Evolutionary conservation across 64 coral and sea anemone genomes (phyloP).

Genomic region (Astreopora myriophthalma): DNA sequence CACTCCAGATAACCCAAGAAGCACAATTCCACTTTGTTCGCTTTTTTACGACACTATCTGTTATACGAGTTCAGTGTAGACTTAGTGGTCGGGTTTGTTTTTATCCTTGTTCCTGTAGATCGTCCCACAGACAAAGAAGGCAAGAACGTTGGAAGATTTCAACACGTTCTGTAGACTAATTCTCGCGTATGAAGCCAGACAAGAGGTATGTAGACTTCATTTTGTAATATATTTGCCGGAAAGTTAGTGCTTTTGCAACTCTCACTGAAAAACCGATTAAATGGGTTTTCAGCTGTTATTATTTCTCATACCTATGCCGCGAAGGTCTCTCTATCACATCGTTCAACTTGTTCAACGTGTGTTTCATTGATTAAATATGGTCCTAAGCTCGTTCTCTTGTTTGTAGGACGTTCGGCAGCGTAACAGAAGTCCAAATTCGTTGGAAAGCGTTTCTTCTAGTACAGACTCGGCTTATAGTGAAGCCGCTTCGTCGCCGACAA

Average conservation of each 20-base stretch:
- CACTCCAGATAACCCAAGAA: not conserved
- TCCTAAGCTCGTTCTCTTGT: conserved; percentile 22
- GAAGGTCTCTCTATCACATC: not conserved
- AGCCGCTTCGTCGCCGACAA: conserved; percentile 87
- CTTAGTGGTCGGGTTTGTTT: not conserved
- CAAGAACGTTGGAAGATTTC: conserved; percentile 93
- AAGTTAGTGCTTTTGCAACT: not conserved
- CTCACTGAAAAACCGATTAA: not conserved
- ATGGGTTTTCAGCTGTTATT: not conserved
- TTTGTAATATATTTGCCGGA: not conserved
- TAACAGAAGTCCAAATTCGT: conserved; percentile 90
- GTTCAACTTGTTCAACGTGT: not conserved
- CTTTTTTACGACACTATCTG: not conserved
- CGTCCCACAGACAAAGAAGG: conserved; percentile 86
- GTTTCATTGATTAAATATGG: not conserved
- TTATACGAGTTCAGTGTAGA: not conserved
- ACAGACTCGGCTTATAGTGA: conserved; percentile 99
- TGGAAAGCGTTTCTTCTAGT: conserved; percentile 94
- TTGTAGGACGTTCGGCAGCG: conserved; percentile 75
- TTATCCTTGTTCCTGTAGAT: conserved; percentile 54
- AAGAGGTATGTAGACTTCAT: conserved; percentile 73
- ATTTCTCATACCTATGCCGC: not conserved
- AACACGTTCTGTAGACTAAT: conserved; percentile 99
- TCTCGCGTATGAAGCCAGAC: conserved; percentile 97
- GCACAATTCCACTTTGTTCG: not conserved